phyloP scores from a whole-genome alignment of 2,797 vertebrate genomes.

The Spatula versicolor region DNA sequence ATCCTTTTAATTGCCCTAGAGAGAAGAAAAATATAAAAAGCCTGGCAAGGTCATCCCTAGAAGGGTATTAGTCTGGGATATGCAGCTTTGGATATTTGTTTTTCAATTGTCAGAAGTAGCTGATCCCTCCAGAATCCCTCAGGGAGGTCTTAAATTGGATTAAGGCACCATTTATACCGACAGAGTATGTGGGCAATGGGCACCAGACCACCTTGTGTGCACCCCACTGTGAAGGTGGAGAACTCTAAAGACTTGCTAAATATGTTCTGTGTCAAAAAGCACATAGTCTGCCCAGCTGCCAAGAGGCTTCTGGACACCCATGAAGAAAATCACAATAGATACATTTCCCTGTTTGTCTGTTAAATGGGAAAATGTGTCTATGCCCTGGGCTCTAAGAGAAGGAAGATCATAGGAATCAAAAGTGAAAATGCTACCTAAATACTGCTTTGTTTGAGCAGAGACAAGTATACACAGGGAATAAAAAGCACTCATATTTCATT shows the following conservation, averaged over 20 bases:
- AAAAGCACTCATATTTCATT: not conserved
- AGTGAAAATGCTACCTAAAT: not conserved
- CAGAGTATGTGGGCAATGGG: not conserved
- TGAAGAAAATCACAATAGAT: not conserved
- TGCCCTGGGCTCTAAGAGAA: not conserved
- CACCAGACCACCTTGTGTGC: not conserved
- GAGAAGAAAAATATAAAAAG: not conserved
- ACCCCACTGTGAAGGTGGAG: not conserved
- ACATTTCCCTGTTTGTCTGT: not conserved
- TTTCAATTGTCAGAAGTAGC: not conserved
- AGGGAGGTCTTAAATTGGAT: not conserved
- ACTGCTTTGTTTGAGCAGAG: not conserved
- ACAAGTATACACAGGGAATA: not conserved
- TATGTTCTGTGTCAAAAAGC: not conserved
- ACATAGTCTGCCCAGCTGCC: not conserved
- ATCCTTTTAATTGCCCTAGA: not conserved
- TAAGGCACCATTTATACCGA: not conserved
- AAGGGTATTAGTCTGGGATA: not conserved
- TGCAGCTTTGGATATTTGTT: rapidly evolving
- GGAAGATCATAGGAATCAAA: not conserved
- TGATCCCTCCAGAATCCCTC: not conserved
- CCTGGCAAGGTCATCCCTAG: not conserved
- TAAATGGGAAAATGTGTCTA: not conserved
- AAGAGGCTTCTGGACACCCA: not conserved
- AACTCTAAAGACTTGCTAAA: not conserved